A percentile compares a stretch with the other conserved stretches of the same genome.
Conservation (phyloP, 2,113 vertebrate species). For the Formicarius rufipectus region DNA sequence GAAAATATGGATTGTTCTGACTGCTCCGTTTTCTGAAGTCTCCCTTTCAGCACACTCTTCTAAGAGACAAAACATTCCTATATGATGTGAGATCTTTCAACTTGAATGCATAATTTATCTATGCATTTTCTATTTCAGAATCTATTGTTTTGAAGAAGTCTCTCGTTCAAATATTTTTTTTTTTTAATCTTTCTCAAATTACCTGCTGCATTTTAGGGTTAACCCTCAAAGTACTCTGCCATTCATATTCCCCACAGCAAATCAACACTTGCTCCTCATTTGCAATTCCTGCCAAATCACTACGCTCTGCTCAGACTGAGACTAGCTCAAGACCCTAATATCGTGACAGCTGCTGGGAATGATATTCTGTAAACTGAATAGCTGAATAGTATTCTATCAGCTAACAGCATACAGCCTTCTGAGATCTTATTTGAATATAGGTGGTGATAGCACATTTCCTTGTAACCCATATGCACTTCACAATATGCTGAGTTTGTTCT, state of each 20-base stretch:
- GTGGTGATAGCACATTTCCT: not conserved
- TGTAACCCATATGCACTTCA: not conserved
- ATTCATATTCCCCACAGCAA: not conserved
- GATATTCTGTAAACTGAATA: constrained; percentile 1
- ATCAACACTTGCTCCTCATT: constrained; percentile 10
- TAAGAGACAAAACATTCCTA: constrained; percentile 12
- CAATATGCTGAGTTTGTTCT: not conserved
- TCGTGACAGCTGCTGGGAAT: constrained; percentile 24
- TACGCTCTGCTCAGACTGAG: not conserved
- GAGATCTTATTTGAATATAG: constrained; percentile 32
- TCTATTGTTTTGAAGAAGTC: constrained; percentile 35
- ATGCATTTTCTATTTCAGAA: not conserved
- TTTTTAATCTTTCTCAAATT: not conserved
- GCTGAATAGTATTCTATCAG: not conserved
- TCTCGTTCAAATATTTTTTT: not conserved
- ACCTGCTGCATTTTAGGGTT: not conserved
- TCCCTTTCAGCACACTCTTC: not conserved
- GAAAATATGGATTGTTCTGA: constrained; percentile 36
- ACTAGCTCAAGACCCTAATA: constrained; percentile 33
- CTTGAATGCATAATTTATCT: constrained; percentile 62
- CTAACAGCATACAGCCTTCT: constrained; percentile 28
- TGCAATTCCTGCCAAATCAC: not conserved
- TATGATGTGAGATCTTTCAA: not conserved
- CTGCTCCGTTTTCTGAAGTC: constrained; percentile 20
- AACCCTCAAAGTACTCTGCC: not conserved